Base-by-base conservation (phyloP, 2,113 vertebrate genomes). In the Sterrhoptilus dennistouni region DNA sequence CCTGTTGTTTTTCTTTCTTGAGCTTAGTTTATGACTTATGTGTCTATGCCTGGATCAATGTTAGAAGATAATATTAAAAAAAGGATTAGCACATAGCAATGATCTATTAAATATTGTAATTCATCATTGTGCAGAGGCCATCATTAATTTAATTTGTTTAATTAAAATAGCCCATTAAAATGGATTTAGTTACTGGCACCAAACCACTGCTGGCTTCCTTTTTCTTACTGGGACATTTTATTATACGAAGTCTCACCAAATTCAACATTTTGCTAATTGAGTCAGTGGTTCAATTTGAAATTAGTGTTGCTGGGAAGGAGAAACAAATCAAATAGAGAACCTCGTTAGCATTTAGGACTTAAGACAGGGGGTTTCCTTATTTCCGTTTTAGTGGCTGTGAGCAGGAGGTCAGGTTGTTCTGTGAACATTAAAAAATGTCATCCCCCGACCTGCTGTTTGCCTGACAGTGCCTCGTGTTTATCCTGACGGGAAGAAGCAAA, bases 101-200 rank as follows among this genome's bases (percentile, higher is more conserved):
- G 64, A 59, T 83, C 63, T 66, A 60, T 86, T 90, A 84, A 92
- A 68, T 36, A 35, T 40, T 25, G 20, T 40, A 47, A 91, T 84
- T 89, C 68, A 57, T 88, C 93, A 87, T 56, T 75, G 65, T 64
- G 76, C 44, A 65, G 71, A 89, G 87, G n/a, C 83, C 85, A 61
- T 71, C 72, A 83, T 92, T 93, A 93, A 95, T 95, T 96, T 94
- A 71, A 96, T 94, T 92, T 94, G 95, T 93, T 94, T 94, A 92
- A 96, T 96, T 95, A 95, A 95, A 94, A 40, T 86, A 75, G 35
- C 56, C 83, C 64, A 90, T 96, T 95, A 91, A 91, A 96, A 89
- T 68, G 69, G 85, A 88, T 93, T 93, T 92, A 86, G 75, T 90
- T 93, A 85, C 75, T 93, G 83, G 72, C 90, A 90, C 70, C 87